Evolutionary conservation across 2,797 vertebrate species (phyloP), one percentile per base, ranked within the genome.

Genomic region (Falco columbarius): DNA sequence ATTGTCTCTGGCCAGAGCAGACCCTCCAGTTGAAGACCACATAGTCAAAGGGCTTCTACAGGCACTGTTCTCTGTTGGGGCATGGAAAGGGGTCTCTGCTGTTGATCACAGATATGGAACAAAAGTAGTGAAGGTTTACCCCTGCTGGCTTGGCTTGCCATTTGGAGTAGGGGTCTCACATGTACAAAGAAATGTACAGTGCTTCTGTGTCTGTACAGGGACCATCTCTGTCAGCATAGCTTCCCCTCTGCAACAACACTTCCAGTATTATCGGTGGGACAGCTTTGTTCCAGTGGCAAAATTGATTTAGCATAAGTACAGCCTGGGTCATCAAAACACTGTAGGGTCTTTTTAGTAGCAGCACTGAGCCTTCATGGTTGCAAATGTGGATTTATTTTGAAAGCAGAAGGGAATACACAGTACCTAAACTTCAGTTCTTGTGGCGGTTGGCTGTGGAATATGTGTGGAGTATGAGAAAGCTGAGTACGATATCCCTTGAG

Each of bases 71-170:
- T 67, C 46, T 40, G 18, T 5, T 51, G 38, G 1, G 58, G 32
- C 19, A 10, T 61, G 46, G 62, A 65, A 65, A 65, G 30, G 26
- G 7, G 3, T 36, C 36, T 36, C 36, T 36, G 36, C 36, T 36
- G 36, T 36, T 0, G 0, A 0, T 61, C 14, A 3, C 9, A 7
- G 15, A 30, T n/a, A 4, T 65, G 29, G 34, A 68, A 24, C 32
- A 46, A 66, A 61, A n/a, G 14, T 26, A 47, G 36, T 15, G 26
- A 29, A 68, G 14, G 20, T 65, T 90, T 36, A 36, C 36, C 36
- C 36, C 36, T 34, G 42, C 1, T n/a, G 24, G 5, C 11, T 20
- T 30, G 27, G 22, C 9, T 72, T 82, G 29, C 36, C 36, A 36
- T 29, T 55, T 68, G 51, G 24, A 76, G 5, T 14, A 49, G 30